Evolutionary conservation across 2,113 vertebrate species (phyloP).

Genomic region (Grus americana): DNA sequence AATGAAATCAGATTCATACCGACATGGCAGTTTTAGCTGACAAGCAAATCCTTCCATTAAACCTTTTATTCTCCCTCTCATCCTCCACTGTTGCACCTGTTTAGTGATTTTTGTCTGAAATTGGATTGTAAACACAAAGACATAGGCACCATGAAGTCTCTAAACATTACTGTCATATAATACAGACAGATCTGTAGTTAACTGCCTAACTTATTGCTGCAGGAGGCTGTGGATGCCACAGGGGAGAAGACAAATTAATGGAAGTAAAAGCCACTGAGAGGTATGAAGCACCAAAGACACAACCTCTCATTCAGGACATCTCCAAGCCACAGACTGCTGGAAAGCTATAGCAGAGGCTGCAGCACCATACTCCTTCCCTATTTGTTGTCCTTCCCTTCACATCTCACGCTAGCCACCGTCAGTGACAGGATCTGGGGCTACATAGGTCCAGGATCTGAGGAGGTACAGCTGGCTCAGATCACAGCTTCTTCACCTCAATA

Average conservation of each 20-base stretch:
- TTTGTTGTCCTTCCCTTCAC: neutral
- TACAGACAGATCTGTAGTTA: neutral
- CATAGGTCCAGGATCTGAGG: neutral
- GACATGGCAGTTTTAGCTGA: neutral
- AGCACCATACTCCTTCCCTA: neutral
- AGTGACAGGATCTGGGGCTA: neutral
- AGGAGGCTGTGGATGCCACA: neutral
- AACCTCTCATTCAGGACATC: neutral
- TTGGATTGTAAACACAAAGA: neutral
- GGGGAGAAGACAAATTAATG: neutral
- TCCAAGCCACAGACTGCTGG: neutral
- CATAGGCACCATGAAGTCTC: neutral
- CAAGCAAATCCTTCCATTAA: neutral
- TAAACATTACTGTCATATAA: neutral
- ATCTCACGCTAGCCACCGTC: neutral
- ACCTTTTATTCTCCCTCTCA: neutral
- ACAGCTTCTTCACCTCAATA: neutral
- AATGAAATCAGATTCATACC: neutral
- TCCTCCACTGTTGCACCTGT: neutral
- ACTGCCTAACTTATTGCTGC: neutral
- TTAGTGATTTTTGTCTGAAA: neutral
- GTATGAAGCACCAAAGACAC: neutral
- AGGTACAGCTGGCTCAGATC: neutral
- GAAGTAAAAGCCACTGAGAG: neutral
- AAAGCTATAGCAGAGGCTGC: fast-evolving